Conservation (phyloP, 1,140 invertebrate species). For the Euschistus heros region DNA sequence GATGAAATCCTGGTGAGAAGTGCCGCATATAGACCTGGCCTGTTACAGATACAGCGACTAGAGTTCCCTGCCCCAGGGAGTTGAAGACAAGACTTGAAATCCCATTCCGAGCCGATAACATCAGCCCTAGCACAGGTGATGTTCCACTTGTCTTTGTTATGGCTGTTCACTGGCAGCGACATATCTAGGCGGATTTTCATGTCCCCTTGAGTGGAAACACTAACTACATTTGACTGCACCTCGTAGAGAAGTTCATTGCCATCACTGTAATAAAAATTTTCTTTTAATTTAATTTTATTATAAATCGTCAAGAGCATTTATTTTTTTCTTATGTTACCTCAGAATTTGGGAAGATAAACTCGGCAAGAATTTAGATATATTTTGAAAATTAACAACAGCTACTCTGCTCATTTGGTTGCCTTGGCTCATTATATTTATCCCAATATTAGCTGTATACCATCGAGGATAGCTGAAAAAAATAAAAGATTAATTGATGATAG, state of each 20-base stretch:
- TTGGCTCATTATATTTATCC: conserved; percentile 17
- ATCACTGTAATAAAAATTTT: conserved; percentile 17
- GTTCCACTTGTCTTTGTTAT: conserved; percentile 23
- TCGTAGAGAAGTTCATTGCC: conserved; percentile 52
- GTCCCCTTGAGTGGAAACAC: conserved; percentile 18
- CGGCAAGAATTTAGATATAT: conserved; percentile 26
- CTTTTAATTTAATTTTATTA: no score
- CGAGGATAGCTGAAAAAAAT: conserved; percentile 25
- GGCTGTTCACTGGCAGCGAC: conserved; percentile 5
- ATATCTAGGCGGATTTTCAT: conserved; percentile 7
- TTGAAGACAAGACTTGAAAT: conserved; percentile 19
- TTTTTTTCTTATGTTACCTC: conserved; percentile 16
- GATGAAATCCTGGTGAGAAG: conserved; percentile 22
- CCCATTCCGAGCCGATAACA: conserved; percentile 20
- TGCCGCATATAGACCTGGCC: conserved; percentile 22
- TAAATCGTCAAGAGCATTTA: no score
- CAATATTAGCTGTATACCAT: conserved; percentile 23
- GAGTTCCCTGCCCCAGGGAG: neutral
- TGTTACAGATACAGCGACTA: conserved; percentile 23
- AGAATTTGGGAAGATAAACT: conserved; percentile 21
- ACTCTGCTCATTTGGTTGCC: conserved; percentile 16
- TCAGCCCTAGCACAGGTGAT: conserved; percentile 17
- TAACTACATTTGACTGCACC: conserved; percentile 42
- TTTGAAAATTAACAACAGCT: conserved; percentile 23
- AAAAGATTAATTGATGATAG: no score